Percentiles rank a stretch among this genome's conserved stretches.
phyloP scores from a whole-genome alignment of 1,140 invertebrate species.

The Caenorhabditis inopinata region DNA sequence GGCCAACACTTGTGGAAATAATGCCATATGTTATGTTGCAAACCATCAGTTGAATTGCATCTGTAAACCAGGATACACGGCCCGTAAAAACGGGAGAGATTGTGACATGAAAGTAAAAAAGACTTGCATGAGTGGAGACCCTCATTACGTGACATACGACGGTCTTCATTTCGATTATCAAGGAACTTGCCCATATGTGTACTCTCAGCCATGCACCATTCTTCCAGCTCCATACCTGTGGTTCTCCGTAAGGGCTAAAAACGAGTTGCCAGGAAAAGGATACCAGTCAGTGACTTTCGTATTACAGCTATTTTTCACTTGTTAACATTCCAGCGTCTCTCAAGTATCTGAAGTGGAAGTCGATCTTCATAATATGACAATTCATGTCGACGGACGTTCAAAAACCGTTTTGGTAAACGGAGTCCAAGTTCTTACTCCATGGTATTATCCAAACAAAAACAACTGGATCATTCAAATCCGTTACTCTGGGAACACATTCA shows the following conservation, averaged over 20 bases:
- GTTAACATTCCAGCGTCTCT: constrained; percentile 33
- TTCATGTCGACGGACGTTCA: constrained; percentile 36
- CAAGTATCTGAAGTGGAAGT: constrained; percentile 44
- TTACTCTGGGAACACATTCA: background rate
- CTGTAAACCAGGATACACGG: constrained; percentile 47
- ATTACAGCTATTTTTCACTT: background rate
- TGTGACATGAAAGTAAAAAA: constrained; percentile 31
- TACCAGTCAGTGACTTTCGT: constrained; percentile 27
- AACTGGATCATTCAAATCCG: background rate
- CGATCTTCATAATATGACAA: constrained; percentile 29
- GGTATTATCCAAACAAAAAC: constrained; percentile 12
- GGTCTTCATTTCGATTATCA: constrained; percentile 49
- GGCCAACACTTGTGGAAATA: constrained; percentile 39
- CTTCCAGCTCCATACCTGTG: constrained; percentile 29
- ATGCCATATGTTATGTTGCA: constrained; percentile 45
- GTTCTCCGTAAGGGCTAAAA: constrained; percentile 41
- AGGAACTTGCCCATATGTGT: constrained; percentile 49
- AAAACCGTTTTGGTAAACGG: constrained; percentile 4
- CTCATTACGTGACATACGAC: constrained; percentile 53
- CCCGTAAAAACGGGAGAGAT: background rate
- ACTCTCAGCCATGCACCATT: constrained; percentile 41
- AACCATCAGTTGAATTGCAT: constrained; percentile 50
- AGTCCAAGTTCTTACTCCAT: constrained; percentile 9
- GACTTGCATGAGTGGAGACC: constrained; percentile 48
- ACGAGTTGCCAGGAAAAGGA: constrained; percentile 14